Percentiles rank a stretch among this genome's conserved stretches.
phyloP scores from a whole-genome alignment of 2,113 vertebrate species.

The Cyrtonyx montezumae region DNA sequence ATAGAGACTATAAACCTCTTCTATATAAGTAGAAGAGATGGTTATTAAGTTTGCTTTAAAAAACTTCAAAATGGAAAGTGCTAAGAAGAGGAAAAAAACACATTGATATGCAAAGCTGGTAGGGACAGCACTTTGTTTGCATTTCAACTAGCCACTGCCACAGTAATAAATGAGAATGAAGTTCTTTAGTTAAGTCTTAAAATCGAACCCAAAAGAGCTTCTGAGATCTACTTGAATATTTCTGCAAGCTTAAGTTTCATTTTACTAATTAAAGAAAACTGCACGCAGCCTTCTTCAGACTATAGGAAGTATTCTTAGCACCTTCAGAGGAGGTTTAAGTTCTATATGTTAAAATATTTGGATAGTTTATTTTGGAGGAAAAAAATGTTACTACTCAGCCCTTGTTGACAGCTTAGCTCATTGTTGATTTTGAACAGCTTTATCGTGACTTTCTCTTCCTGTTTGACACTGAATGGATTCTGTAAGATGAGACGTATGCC shows the following conservation, averaged over 20 bases:
- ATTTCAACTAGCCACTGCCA: constrained; percentile 14
- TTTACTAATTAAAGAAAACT: not conserved
- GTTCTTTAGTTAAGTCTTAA: not conserved
- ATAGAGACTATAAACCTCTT: not conserved
- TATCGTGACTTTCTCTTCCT: not conserved
- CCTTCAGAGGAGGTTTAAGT: too few species aligned
- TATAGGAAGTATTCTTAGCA: not conserved
- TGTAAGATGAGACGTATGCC: not conserved
- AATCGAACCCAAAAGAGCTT: not conserved
- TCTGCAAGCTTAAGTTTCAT: not conserved
- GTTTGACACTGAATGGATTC: not conserved
- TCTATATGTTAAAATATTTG: not conserved
- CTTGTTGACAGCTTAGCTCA: not conserved
- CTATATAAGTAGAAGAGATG: not conserved
- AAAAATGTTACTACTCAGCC: not conserved
- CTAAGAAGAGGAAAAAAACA: not conserved
- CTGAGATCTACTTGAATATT: not conserved
- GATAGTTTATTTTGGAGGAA: not conserved
- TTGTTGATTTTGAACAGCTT: not conserved
- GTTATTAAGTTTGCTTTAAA: not conserved
- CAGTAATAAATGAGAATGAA: not conserved
- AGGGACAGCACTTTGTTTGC: not conserved
- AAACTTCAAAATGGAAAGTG: not conserved
- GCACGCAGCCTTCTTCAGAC: not conserved
- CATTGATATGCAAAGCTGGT: constrained; percentile 12